These are phyloP conservation scores for Erebia aethiops DNA, from an alignment of 2,888 invertebrate species.

Conservation along the genomic window DNA sequence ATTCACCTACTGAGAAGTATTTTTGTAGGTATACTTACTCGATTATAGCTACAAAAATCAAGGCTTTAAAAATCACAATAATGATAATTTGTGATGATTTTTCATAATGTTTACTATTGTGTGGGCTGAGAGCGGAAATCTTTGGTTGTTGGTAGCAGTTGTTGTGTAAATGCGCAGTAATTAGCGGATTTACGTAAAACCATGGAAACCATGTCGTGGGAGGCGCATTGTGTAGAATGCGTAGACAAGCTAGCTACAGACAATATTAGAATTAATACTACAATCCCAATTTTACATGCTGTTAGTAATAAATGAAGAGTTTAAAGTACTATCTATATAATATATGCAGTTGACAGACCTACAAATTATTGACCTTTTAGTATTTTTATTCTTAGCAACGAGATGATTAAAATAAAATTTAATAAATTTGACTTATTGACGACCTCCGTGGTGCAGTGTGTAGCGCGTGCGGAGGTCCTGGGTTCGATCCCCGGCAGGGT, in stretches of 20 bases:
- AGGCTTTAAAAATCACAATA: conserved; percentile 30
- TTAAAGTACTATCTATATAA: neutral
- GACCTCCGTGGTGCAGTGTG: no score
- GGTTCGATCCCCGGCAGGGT: no score
- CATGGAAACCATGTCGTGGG: conserved; percentile 79
- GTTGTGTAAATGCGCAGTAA: conserved; percentile 64
- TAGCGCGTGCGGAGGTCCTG: no score
- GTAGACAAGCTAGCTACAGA: conserved; percentile 25
- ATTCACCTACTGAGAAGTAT: neutral
- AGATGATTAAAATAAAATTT: no score
- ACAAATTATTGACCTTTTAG: no score
- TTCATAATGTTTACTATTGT: conserved; percentile 50
- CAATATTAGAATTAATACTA: conserved; percentile 9
- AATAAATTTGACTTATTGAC: no score
- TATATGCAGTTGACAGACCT: neutral
- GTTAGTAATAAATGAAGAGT: neutral
- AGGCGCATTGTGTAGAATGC: conserved; percentile 61
- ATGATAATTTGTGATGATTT: conserved; percentile 36
- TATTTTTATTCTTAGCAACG: no score
- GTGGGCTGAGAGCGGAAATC: conserved; percentile 57
- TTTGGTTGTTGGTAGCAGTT: conserved; percentile 49
- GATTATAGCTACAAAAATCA: conserved; percentile 13
- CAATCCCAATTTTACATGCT: neutral
- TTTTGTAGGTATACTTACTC: neutral
- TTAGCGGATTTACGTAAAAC: conserved; percentile 76